These are phyloP conservation scores for Semotilus atromaculatus DNA, from an alignment of 2,797 vertebrate species.

Conservation along the genomic window DNA sequence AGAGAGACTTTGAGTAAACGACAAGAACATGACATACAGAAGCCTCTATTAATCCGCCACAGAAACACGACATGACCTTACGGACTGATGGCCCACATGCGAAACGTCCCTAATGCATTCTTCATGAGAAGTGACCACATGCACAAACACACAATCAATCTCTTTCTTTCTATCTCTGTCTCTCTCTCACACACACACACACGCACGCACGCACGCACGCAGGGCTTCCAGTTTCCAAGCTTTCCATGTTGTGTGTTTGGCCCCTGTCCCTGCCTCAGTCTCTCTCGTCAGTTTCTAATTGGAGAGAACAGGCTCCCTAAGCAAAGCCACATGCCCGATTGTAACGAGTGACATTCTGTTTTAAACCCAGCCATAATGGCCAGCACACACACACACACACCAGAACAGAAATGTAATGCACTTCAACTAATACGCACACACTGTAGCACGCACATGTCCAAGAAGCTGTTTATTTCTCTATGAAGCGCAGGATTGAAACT, in stretches of 20 bases:
- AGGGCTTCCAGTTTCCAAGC: slow-evolving; percentile 46
- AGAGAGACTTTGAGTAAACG: slow-evolving; percentile 82
- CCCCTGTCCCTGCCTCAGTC: slow-evolving; percentile 35
- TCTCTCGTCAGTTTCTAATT: slow-evolving; percentile 59
- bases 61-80: slow-evolving; percentile 31
- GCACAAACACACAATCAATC: slow-evolving; percentile 45
- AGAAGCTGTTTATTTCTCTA: slow-evolving; percentile 42
- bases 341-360: slow-evolving; percentile 82
- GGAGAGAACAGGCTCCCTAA: slow-evolving; percentile 67
- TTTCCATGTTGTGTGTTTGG: slow-evolving; percentile 50
- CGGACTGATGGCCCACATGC: not conserved
- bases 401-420: slow-evolving; percentile 8
- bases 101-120: slow-evolving; percentile 40
- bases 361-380: slow-evolving; percentile 70
- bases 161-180: slow-evolving; percentile 9
- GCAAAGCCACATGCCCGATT: slow-evolving; percentile 77
- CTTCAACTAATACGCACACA: slow-evolving; percentile 20
- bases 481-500: slow-evolving; percentile 57
- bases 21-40: slow-evolving; percentile 89
- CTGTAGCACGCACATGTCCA: slow-evolving; percentile 10
- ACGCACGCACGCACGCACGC: not conserved
- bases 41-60: slow-evolving; percentile 83
- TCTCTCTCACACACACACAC: not conserved
- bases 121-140: slow-evolving; percentile 52
- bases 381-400: slow-evolving; percentile 71